Evolutionary conservation across 1,140 invertebrate genomes (phyloP), one percentile per base, ranked within the genome.

Genomic region (Aphelenchoides avenae): DNA sequence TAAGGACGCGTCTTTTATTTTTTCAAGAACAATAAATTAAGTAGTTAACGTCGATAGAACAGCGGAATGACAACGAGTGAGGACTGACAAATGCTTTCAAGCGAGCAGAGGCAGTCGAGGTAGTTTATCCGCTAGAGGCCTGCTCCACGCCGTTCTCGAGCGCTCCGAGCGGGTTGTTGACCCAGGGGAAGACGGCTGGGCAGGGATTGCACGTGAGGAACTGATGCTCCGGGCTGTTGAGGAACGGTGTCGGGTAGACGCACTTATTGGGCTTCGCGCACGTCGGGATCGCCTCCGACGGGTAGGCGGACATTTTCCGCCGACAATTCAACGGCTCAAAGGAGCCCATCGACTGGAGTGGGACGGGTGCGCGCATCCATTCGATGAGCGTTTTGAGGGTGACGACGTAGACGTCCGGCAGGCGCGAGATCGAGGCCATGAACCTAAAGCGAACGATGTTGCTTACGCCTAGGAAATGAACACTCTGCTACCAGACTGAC

Each of bases 371-470:
- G 34, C 51, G 58, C 57, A 73, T 63, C 70, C 70, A 71, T 5
- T 64, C 51, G 5, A 71, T 54, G 0, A 62, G 31, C 24, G 62
- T 47, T n/a, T 33, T 30, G 37, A 61, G 49, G 24, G 69, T 70
- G 24, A 71, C 52, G 15, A 73, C 53, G 34, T 59, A 73, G 15
- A 71, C 70, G 39, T 71, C 69, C 27, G 36, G 57, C 13, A 31
- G 52, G n/a, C 3, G 20, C 11, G 6, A 6, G 20, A 9, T 18
- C 22, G 20, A 4, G 22, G 20, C 4, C 24, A 29, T 11, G 52
- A 13, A 29, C 22, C 11, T 9, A 40, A 29, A 52, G 3, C 20
- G 22, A 18, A 1, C 42, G 15, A 54, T 15, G 20, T 55, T 54
- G 7, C 36, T 54, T 52, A n/a, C 18, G 27, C 39, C 26, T 4